Percentiles rank a stretch among this genome's conserved stretches.
phyloP scores from a whole-genome alignment of 2,113 vertebrate species.

The Periophthalmodon schlosseri region DNA sequence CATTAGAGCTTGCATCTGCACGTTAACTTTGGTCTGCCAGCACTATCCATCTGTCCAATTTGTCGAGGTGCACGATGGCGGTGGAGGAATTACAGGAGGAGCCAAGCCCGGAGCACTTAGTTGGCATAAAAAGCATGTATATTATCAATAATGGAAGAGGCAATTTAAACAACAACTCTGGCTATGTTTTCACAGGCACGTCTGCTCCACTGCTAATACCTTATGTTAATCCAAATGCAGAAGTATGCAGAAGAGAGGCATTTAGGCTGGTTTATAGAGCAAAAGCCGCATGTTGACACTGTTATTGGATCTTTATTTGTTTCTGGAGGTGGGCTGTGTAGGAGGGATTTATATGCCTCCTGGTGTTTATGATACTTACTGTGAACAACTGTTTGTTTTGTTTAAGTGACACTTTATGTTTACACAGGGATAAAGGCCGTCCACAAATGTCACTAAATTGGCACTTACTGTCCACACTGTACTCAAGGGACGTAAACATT shows the following conservation, averaged over 20 bases:
- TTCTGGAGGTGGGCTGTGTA: slow-evolving; percentile 7
- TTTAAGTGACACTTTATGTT: slow-evolving; percentile 12
- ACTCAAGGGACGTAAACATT: background rate
- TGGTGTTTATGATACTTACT: slow-evolving; percentile 12
- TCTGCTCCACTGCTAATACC: slow-evolving; percentile 13
- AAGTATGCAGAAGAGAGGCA: slow-evolving; percentile 2
- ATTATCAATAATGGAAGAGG: slow-evolving; percentile 26
- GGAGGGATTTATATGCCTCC: slow-evolving; percentile 12
- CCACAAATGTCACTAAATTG: slow-evolving; percentile 5
- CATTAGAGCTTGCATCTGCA: slow-evolving; percentile 42
- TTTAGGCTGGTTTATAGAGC: background rate
- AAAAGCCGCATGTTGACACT: background rate
- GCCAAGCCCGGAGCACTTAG: slow-evolving; percentile 28
- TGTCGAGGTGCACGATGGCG: slow-evolving; percentile 28
- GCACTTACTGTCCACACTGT: slow-evolving; percentile 3
- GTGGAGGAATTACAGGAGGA: slow-evolving; percentile 18
- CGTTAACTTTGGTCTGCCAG: slow-evolving; percentile 23
- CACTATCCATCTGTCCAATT: slow-evolving; percentile 25
- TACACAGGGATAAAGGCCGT: slow-evolving; percentile 4
- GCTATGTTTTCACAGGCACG: slow-evolving; percentile 17
- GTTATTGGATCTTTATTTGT: slow-evolving; percentile 14
- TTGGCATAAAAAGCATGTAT: slow-evolving; percentile 34
- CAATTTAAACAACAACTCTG: slow-evolving; percentile 24
- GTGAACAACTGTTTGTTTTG: slow-evolving; percentile 11
- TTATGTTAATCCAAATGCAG: background rate